phyloP scores from a whole-genome alignment of 2,888 invertebrate genomes.

The Drosophila rubida region DNA sequence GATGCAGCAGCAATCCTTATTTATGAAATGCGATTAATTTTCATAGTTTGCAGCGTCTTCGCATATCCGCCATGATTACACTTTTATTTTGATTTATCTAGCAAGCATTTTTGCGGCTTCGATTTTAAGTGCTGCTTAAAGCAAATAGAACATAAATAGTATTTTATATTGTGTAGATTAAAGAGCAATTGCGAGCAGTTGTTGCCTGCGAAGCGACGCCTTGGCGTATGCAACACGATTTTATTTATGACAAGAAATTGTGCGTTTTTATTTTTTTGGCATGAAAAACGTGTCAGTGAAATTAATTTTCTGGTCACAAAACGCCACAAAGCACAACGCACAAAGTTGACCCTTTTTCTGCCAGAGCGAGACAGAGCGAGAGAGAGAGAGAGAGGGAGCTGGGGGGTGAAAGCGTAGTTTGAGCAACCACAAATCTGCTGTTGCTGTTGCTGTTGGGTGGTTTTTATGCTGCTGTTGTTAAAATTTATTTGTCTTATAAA shows the following conservation, averaged over 20 bases:
- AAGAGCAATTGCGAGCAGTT: not conserved
- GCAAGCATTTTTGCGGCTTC: no score
- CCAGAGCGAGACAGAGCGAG: not conserved
- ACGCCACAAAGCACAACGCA: constrained; percentile 37
- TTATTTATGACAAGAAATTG: constrained; percentile 41
- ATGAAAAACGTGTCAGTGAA: constrained; percentile 73
- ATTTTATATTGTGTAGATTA: not conserved
- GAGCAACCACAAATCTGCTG: constrained; percentile 61
- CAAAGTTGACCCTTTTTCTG: constrained; percentile 46
- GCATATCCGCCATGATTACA: not conserved
- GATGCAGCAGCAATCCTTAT: constrained; percentile 19
- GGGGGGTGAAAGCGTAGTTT: not conserved
- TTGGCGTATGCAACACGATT: constrained; percentile 45
- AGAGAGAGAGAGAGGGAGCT: not conserved
- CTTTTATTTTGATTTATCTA: no score
- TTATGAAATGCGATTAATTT: constrained; percentile 18
- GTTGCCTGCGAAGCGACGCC: constrained; percentile 1
- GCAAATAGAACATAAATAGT: no score
- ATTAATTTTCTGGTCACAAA: constrained; percentile 70
- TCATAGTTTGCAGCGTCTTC: not conserved
- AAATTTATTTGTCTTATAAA: constrained; percentile 76
- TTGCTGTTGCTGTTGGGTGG: constrained; percentile 19
- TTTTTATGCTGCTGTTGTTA: constrained; percentile 55
- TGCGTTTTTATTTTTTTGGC: constrained; percentile 42
- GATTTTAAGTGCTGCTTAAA: no score